Percentiles rank a stretch among this genome's conserved stretches.
phyloP scores from a whole-genome alignment of 2,113 vertebrate species.

The Oncorhynchus gorbuscha region DNA sequence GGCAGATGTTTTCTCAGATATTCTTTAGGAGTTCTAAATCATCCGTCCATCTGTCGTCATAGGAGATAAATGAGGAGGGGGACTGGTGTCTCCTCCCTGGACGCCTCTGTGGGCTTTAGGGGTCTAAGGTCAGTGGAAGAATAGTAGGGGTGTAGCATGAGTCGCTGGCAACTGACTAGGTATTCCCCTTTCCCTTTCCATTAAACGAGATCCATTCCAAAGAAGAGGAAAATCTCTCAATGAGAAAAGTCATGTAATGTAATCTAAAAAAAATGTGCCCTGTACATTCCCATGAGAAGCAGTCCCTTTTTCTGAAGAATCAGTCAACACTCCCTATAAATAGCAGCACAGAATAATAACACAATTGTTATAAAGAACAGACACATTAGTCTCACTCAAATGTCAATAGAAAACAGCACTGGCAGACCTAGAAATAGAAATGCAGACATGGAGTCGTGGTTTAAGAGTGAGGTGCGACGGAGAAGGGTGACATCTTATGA shows the following conservation, averaged over 20 bases:
- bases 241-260: constrained; percentile 26
- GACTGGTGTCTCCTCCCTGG: constrained; percentile 35
- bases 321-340: neutral
- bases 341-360: constrained; percentile 4
- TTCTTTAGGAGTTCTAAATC: constrained; percentile 57
- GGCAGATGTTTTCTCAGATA: constrained; percentile 41
- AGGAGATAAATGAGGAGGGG: neutral
- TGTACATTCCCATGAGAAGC: constrained; percentile 20
- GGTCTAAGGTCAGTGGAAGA: constrained; percentile 12
- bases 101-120: neutral
- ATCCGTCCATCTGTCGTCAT: neutral
- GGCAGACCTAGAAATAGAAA: too few relatives aligned
- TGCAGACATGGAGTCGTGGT: neutral
- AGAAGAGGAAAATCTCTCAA: constrained; percentile 30
- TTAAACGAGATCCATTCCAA: constrained; percentile 6
- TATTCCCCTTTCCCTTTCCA: neutral
- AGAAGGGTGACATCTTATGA: too few relatives aligned
- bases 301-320: neutral
- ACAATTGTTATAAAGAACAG: neutral
- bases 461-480: neutral
- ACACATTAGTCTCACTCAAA: neutral
- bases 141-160: constrained; percentile 18
- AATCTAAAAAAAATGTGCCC: constrained; percentile 8
- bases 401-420: neutral
- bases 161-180: neutral